Evolutionary conservation across 2,888 invertebrate species (phyloP), one percentile per base, ranked within the genome.

Genomic region (Flabesymbios commensalis): DNA sequence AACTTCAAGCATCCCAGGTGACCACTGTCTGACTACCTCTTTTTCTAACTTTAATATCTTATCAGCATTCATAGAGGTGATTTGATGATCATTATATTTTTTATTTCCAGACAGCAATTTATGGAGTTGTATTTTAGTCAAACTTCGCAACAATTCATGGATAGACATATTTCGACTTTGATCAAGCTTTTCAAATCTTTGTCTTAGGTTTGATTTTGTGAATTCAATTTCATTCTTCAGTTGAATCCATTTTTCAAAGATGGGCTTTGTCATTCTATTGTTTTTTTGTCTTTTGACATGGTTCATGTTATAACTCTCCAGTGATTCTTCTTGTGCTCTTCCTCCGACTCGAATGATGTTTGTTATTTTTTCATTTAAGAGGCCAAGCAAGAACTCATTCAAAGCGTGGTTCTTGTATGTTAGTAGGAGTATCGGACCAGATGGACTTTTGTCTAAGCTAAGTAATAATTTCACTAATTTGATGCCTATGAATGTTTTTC

Each of bases 401-500:
- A 67, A 39, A 14, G 67, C 64, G 55, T 67, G 67, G 41, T 67
- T 67, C 33, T 67, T 67, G 47, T 67, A 67, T 7, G 64, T 65
- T 31, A 67, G 48, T 2, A 67, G 59, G 10, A 67, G 29, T 26
- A 67, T 65, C 4, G 67, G 67, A 10, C 33, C 22, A 33, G 24
- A 19, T 7, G 43, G 31, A 1, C 22, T 10, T 7, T 17, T 31
- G 29, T 28, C 22, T 17, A 56, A 24, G 17, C 39, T 22, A n/a
- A 63, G 24, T 1, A 67, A n/a, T 7, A 39, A 10, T 28, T 55
- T 28, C 0, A 89, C 88, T 17, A 92, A 87, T 85, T 89, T 88
- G 28, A 90, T 82, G 0, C 91, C 91, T 65, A 91, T 77, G 77
- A 86, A 89, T 0, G 91, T 91, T 84, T 92, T 92, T 0, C 92